Conservation (phyloP, 2,888 invertebrate genomes). For the Crossocerus cetratus region DNA sequence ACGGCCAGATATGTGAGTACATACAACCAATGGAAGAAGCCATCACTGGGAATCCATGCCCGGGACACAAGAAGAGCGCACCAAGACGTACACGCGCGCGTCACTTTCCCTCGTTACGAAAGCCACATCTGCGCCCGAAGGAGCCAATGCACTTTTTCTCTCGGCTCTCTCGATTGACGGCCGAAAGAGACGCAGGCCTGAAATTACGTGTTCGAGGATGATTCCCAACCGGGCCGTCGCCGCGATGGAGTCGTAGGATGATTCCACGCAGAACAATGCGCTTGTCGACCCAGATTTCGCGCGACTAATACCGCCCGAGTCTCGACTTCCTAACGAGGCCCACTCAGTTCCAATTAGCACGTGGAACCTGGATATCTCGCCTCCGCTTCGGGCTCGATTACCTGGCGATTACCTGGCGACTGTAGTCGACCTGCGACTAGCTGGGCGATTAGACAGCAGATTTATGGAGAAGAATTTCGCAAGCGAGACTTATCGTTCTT, state of each 20-base stretch:
- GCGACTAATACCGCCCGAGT: slow-evolving; percentile 10
- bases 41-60: not conserved
- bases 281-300: slow-evolving; percentile 29
- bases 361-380: not conserved
- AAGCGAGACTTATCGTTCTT: not conserved
- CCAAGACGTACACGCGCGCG: slow-evolving; percentile 12
- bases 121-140: slow-evolving; percentile 31
- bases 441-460: not conserved
- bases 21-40: slow-evolving; percentile 4
- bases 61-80: slow-evolving; percentile 23
- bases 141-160: slow-evolving; percentile 30
- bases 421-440: not conserved
- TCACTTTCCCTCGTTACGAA: slow-evolving; percentile 56
- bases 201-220: slow-evolving; percentile 14
- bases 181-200: slow-evolving; percentile 1
- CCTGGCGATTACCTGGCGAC: slow-evolving; percentile 8
- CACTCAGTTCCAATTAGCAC: not conserved
- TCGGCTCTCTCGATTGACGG: slow-evolving; percentile 8
- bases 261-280: slow-evolving; percentile 33
- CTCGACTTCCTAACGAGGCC: not conserved
- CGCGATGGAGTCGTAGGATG: slow-evolving; percentile 9
- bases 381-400: not conserved
- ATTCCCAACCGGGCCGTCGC: not conserved
- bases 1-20: no score
- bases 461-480: not conserved